Evolutionary conservation across 2,113 vertebrate genomes (phyloP).

Genomic region (Bufo gargarizans): DNA sequence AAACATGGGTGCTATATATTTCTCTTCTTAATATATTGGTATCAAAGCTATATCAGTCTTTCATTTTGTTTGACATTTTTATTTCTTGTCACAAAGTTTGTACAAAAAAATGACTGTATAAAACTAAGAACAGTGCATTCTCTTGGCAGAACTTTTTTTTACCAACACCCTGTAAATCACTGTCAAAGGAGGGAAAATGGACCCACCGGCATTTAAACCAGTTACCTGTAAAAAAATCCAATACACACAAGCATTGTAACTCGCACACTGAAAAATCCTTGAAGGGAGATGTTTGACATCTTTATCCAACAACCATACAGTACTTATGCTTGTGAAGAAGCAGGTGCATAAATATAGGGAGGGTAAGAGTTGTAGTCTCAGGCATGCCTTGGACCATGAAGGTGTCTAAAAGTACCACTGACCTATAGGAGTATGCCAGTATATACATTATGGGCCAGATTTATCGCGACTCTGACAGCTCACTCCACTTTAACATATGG

Average conservation of each 20-base stretch:
- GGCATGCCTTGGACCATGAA: too few relatives aligned
- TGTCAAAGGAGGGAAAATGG: constrained; percentile 39
- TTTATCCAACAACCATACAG: neutral
- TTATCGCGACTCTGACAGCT: too few relatives aligned
- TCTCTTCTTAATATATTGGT: constrained; percentile 60
- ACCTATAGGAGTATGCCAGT: too few relatives aligned
- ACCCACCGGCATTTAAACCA: constrained; percentile 13
- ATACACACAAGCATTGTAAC: neutral
- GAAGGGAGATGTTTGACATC: constrained; percentile 8
- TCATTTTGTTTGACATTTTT: constrained; percentile 64
- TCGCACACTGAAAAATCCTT: neutral
- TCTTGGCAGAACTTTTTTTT: constrained; percentile 37
- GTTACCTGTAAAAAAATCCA: neutral
- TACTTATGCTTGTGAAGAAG: neutral
- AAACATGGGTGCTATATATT: constrained; percentile 46
- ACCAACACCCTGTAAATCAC: constrained; percentile 49
- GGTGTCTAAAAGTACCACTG: too few relatives aligned
- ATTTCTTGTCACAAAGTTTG: constrained; percentile 58
- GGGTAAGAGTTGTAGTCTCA: too few relatives aligned
- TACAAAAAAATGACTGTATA: constrained; percentile 48
- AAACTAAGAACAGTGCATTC: constrained; percentile 46
- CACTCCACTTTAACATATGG: too few relatives aligned
- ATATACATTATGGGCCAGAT: too few relatives aligned
- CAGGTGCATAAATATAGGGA: neutral
- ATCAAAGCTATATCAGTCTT: constrained; percentile 62